A percentile compares a stretch with the other conserved stretches of the same genome.
phyloP scores from a whole-genome alignment of 2,113 vertebrate genomes.

The Saguinus midas region DNA sequence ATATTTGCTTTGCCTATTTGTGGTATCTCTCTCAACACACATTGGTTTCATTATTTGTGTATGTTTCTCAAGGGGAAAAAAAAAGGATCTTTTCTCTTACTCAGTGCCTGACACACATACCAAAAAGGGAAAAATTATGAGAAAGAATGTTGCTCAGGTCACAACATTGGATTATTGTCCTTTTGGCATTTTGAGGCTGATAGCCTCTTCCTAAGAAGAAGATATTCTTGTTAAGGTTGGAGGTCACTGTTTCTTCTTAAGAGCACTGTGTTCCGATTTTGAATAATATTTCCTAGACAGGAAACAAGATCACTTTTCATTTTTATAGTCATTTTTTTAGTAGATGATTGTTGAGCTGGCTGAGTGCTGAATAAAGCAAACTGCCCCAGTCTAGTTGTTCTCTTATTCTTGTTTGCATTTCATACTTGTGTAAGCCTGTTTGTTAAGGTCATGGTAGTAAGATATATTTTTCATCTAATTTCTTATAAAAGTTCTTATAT shows the following conservation, averaged over 20 bases:
- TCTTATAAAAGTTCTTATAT: neutral
- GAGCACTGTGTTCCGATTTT: slow-evolving; percentile 20
- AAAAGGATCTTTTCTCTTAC: neutral
- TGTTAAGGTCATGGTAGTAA: neutral
- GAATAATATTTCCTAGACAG: slow-evolving; percentile 31
- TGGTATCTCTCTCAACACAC: slow-evolving; percentile 37
- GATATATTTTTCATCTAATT: slow-evolving; percentile 7
- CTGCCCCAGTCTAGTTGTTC: neutral
- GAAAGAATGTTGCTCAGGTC: slow-evolving; percentile 47
- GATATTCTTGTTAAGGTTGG: slow-evolving; percentile 11
- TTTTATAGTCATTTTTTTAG: slow-evolving; percentile 40
- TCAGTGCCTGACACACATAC: slow-evolving; percentile 32
- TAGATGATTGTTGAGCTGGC: slow-evolving; percentile 20
- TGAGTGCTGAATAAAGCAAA: neutral
- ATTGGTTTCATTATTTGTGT: slow-evolving; percentile 54
- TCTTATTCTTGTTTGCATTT: slow-evolving; percentile 6
- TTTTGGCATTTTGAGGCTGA: slow-evolving; percentile 40
- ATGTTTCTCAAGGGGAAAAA: neutral
- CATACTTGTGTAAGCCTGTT: neutral
- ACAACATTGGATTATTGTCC: neutral
- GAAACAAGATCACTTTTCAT: slow-evolving; percentile 11
- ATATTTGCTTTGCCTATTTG: slow-evolving; percentile 51
- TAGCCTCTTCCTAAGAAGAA: slow-evolving; percentile 10
- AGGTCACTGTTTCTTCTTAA: slow-evolving; percentile 34
- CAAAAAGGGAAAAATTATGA: slow-evolving; percentile 45